Base-by-base conservation (phyloP, 37 sponge, comb jelly and placozoan species). In the Amphimedon queenslandica region DNA sequence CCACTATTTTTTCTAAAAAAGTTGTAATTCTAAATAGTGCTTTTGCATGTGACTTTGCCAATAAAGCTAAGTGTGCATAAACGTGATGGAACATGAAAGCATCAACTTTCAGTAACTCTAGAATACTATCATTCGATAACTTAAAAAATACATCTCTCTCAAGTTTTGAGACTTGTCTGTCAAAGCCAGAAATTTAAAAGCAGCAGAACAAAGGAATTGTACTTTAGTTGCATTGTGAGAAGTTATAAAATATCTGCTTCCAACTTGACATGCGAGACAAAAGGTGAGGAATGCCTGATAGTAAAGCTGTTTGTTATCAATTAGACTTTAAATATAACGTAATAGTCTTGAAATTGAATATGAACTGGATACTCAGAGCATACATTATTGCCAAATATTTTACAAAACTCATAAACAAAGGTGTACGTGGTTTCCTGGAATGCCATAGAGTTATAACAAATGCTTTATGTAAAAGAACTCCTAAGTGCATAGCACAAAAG, bases 401-500 rank as follows among this genome's bases (percentile, higher is more conserved):
- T n/a, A n/a, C n/a, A n/a, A n/a, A n/a, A n/a, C n/a, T n/a, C n/a
- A n/a, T n/a, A n/a, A n/a, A n/a, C n/a, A n/a, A n/a, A n/a, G n/a
- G n/a, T n/a, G n/a, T n/a, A n/a, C n/a, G n/a, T n/a, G n/a, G n/a
- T n/a, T n/a, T n/a, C n/a, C n/a, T n/a, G n/a, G n/a, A n/a, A n/a
- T n/a, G n/a, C n/a, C n/a, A n/a, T n/a, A n/a, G n/a, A n/a, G n/a
- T n/a, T n/a, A n/a, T n/a, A n/a, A n/a, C n/a, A n/a, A n/a, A n/a
- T n/a, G n/a, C n/a, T n/a, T n/a, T n/a, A n/a, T n/a, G n/a, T n/a
- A n/a, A n/a, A n/a, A n/a, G n/a, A n/a, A n/a, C n/a, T n/a, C n/a
- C n/a, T n/a, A n/a, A n/a, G 42, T 77, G 77, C 77, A 77, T 77
- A 4, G 77, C 77, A 66, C 77, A 77, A 40, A 77, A 43, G 24